phyloP scores from a whole-genome alignment of 2,888 invertebrate species.

The Rhingia campestris region DNA sequence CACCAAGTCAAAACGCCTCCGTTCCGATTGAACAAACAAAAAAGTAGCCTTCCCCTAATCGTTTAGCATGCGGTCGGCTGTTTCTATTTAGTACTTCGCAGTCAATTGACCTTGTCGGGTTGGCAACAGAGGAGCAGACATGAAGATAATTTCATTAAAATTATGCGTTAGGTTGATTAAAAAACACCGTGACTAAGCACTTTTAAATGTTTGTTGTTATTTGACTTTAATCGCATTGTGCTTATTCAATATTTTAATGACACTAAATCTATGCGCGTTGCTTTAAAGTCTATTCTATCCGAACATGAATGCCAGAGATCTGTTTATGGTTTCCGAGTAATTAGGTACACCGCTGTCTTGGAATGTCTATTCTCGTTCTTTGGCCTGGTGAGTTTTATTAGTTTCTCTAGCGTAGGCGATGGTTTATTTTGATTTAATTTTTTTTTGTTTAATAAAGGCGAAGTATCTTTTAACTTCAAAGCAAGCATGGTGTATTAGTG shows the following conservation, averaged over 20 bases:
- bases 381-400: background rate
- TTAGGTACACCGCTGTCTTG: background rate
- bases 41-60: background rate
- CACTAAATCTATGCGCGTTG: background rate
- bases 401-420: background rate
- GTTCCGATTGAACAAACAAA: background rate
- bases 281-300: background rate
- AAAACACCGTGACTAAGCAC: constrained; percentile 23
- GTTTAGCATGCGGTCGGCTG: background rate
- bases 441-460: no score
- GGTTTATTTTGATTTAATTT: no score
- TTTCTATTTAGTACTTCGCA: background rate
- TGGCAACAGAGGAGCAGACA: constrained; percentile 52
- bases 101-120: constrained; percentile 49
- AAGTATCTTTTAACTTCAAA: no score
- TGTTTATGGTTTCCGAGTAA: background rate
- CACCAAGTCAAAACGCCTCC: background rate
- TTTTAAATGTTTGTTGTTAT: constrained; percentile 10
- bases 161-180: constrained; percentile 28
- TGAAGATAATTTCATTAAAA: constrained; percentile 47
- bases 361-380: background rate
- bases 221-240: constrained; percentile 12
- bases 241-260: constrained; percentile 37
- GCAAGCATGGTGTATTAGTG: no score
- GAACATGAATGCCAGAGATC: background rate